Base-by-base conservation (phyloP, 1,140 invertebrate species). In the Bilobella aurantiaca region DNA sequence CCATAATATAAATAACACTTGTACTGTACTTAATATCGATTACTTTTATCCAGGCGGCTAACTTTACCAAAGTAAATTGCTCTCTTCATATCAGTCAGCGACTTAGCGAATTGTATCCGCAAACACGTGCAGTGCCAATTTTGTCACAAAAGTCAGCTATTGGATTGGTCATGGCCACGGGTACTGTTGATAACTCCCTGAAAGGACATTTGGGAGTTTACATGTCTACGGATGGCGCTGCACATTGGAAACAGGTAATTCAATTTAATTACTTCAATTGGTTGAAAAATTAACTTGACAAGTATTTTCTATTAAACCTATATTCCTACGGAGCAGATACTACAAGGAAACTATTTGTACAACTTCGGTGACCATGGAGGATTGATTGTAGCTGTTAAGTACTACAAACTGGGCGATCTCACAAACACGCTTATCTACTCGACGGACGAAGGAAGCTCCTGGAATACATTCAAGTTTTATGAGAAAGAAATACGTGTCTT, bases 311-410 rank as follows among this genome's bases (percentile, higher is more conserved):
- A 32, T 21, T 62, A 61, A 3, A 25, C 3, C 23, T 5, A 53
- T 37, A 32, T 60, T 62, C 14, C n/a, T n/a, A n/a, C 58, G 65
- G 67, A 74, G 27, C 77, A 86, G 80, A 78, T 82, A 1, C 76
- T 94, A 1, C 85, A 87, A 75, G 91, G 91, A 58, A 87, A 87
- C 67, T 90, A 92, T 74, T 86, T 90, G 74, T 95, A 91, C 77
- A 88, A 89, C 72, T 86, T 92, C 77, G 91, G 91, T 0, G 92
- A 96, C 78, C 90, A 93, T 76, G 93, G 93, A 2, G 91, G 91
- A 18, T 78, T 94, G 1, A 76, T 95, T 23, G 86, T 92, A 0
- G 91, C 91, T 0, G 88, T 92, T 0, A 85, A 87, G 73, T 87
- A 87, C 73, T 91, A 85, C 74, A 89, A 87, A 76, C 80, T 81